Conservation (phyloP, 1,140 invertebrate genomes). For the Drosophila bocki region DNA sequence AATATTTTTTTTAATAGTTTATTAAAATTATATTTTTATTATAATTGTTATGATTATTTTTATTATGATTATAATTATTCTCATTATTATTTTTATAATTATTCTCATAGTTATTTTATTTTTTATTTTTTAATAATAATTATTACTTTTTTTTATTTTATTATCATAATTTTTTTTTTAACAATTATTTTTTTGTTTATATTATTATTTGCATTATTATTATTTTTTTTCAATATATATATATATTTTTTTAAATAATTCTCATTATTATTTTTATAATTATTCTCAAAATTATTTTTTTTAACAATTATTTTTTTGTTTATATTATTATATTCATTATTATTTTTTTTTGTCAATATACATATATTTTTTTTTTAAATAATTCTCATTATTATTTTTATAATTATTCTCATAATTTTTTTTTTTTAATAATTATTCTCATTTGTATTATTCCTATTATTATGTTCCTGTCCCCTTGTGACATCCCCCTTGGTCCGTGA, state of each 20-base stretch:
- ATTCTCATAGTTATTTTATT: background rate
- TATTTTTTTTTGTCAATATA: no score
- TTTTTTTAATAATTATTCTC: no score
- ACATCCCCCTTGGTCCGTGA: constrained; percentile 1
- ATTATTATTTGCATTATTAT: background rate
- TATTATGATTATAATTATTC: background rate
- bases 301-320: background rate
- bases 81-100: background rate
- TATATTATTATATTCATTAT: background rate
- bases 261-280: background rate
- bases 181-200: no score
- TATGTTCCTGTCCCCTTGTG: background rate
- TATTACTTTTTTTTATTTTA: no score
- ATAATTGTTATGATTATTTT: no score
- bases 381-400: background rate
- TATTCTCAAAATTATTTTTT: background rate
- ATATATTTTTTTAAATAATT: no score
- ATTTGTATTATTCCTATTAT: background rate
- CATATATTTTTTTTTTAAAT: no score
- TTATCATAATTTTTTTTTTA: background rate
- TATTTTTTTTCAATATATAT: no score
- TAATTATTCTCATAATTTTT: no score
- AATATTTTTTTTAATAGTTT: no score
- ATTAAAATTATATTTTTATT: no score
- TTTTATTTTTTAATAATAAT: no score